These are phyloP conservation scores for Chymomyza costata DNA, from an alignment of 1,140 invertebrate genomes.

Conservation along the genomic window DNA sequence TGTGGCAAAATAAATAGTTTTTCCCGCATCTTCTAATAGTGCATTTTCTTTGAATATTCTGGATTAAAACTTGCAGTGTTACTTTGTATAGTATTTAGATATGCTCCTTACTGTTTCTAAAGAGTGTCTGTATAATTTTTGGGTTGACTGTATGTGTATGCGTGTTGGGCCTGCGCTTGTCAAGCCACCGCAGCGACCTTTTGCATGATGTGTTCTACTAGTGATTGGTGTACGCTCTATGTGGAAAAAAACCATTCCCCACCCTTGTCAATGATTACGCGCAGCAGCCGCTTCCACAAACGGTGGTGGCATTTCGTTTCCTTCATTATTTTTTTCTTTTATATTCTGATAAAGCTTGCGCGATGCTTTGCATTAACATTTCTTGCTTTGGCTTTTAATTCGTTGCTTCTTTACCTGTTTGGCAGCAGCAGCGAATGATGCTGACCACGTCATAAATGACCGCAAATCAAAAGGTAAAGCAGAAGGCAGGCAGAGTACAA, in stretches of 20 bases:
- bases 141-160: not conserved
- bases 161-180: not conserved
- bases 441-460: conserved; percentile 32
- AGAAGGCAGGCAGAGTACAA: conserved; percentile 1
- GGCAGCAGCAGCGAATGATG: conserved; percentile 12
- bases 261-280: conserved; percentile 49
- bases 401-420: conserved; percentile 3
- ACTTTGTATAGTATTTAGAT: too few relatives aligned
- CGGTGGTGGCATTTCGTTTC: conserved; percentile 30
- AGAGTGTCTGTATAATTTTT: not conserved
- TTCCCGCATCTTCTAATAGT: too few relatives aligned
- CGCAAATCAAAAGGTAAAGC: not conserved
- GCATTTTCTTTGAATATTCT: not conserved
- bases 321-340: not conserved
- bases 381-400: conserved; percentile 7
- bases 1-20: too few relatives aligned
- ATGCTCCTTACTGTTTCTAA: too few relatives aligned
- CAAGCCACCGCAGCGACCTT: not conserved
- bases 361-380: conserved; percentile 4
- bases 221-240: conserved; percentile 43
- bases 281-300: conserved; percentile 20
- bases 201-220: conserved; percentile 64
- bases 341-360: not conserved
- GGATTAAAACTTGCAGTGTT: not conserved
- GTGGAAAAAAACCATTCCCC: too few relatives aligned